Percentiles rank a stretch among this genome's conserved stretches.
phyloP scores from a whole-genome alignment of 2,113 vertebrate species.

The Oreochromis spilurus region DNA sequence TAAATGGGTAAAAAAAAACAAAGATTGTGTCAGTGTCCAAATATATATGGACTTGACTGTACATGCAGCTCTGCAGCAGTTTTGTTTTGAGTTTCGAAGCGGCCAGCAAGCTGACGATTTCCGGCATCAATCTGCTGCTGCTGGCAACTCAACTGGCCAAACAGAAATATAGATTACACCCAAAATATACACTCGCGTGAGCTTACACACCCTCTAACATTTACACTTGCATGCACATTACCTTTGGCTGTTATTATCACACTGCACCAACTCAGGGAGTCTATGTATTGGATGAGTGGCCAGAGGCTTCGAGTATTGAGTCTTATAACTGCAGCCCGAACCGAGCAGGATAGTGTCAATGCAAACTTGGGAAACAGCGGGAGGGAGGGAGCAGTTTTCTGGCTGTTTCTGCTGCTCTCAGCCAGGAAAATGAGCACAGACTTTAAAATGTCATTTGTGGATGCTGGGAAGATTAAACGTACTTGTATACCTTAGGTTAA shows the following conservation, averaged over 20 bases:
- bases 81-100: constrained; percentile 3
- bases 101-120: neutral
- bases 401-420: constrained; percentile 25
- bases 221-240: constrained; percentile 33
- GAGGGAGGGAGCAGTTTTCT: neutral
- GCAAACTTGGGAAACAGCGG: constrained; percentile 32
- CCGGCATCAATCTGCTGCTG: constrained; percentile 20
- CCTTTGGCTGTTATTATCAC: constrained; percentile 54
- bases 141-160: constrained; percentile 4
- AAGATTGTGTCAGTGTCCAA: neutral
- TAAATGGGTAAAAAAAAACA: neutral
- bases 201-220: neutral
- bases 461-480: constrained; percentile 43
- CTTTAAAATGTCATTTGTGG: constrained; percentile 54
- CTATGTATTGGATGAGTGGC: constrained; percentile 28
- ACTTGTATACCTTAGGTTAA: neutral
- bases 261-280: constrained; percentile 9
- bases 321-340: constrained; percentile 26
- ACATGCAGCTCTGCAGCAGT: neutral
- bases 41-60: neutral
- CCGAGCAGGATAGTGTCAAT: constrained; percentile 20
- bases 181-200: neutral
- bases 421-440: constrained; percentile 16
- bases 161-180: constrained; percentile 40
- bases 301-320: constrained; percentile 40